These are phyloP conservation scores for Pandemis heparana DNA, from an alignment of 2,888 invertebrate genomes.

Conservation along the genomic window DNA sequence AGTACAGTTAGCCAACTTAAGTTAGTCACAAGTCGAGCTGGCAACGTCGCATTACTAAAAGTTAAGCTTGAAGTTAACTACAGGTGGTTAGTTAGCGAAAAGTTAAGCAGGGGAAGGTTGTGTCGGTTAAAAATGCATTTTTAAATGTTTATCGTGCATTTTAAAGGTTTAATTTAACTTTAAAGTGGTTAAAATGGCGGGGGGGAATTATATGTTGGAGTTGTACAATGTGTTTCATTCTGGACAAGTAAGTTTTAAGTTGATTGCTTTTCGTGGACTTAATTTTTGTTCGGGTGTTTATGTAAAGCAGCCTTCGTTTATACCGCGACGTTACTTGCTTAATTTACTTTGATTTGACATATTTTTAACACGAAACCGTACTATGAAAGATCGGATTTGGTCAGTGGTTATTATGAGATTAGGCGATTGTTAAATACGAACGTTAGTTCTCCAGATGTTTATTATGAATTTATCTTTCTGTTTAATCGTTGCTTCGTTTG, in stretches of 20 bases:
- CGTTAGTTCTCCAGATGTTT: too few species aligned
- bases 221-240: conserved; percentile 95
- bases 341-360: too few species aligned
- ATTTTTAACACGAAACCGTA: too few species aligned
- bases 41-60: conserved; percentile 68
- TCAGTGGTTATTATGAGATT: too few species aligned
- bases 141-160: conserved; percentile 50
- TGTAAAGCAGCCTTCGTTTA: conserved; percentile 5
- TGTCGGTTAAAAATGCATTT: conserved; percentile 56
- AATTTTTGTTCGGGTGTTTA: conserved; percentile 1
- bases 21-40: conserved; percentile 62
- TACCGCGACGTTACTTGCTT: neutral
- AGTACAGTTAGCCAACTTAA: conserved; percentile 65
- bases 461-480: too few species aligned
- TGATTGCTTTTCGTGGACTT: neutral
- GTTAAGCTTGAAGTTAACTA: conserved; percentile 67
- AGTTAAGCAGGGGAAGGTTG: conserved; percentile 55
- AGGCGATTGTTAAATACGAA: too few species aligned
- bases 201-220: conserved; percentile 94
- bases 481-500: too few species aligned
- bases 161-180: conserved; percentile 45
- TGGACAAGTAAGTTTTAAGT: conserved; percentile 89
- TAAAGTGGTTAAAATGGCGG: conserved; percentile 86
- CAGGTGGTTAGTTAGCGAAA: conserved; percentile 64
- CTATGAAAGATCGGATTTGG: too few species aligned